Conservation (phyloP, 2,888 invertebrate genomes). For the Drosophila flavopinicola region DNA sequence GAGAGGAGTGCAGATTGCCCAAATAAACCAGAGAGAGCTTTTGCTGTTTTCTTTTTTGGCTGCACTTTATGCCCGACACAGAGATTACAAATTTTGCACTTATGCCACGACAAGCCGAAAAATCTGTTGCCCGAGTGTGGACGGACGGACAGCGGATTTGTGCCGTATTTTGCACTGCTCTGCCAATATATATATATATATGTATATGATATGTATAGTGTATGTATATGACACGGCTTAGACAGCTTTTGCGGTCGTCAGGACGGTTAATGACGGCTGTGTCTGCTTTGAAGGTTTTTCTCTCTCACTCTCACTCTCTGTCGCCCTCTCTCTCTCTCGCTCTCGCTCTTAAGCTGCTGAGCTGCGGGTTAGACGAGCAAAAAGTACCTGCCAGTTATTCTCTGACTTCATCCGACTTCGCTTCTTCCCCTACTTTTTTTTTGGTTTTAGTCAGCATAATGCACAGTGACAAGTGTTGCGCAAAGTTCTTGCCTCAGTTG, state of each 20-base stretch:
- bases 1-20: too few species aligned
- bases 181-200: slow-evolving; percentile 30
- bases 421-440: not conserved
- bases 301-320: slow-evolving; percentile 5
- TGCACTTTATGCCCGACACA: slow-evolving; percentile 57
- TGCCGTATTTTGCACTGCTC: slow-evolving; percentile 39
- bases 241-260: slow-evolving; percentile 69
- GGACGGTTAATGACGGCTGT: slow-evolving; percentile 59
- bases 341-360: slow-evolving; percentile 45
- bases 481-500: slow-evolving; percentile 3
- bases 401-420: slow-evolving; percentile 19
- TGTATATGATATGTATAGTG: slow-evolving; percentile 16
- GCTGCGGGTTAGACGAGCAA: not conserved
- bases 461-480: slow-evolving; percentile 7
- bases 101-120: slow-evolving; percentile 50
- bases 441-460: slow-evolving; percentile 1
- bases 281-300: slow-evolving; percentile 71
- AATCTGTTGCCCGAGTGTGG: slow-evolving; percentile 20
- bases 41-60: slow-evolving; percentile 18
- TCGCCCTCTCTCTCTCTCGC: too few species aligned
- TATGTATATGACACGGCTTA: slow-evolving; percentile 55
- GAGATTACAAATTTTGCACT: slow-evolving; percentile 78
- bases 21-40: slow-evolving; percentile 3
- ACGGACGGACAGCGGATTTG: slow-evolving; percentile 34
- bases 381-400: slow-evolving; percentile 30